Conservation (phyloP, 1,140 invertebrate genomes). For the Latrodectus geometricus region DNA sequence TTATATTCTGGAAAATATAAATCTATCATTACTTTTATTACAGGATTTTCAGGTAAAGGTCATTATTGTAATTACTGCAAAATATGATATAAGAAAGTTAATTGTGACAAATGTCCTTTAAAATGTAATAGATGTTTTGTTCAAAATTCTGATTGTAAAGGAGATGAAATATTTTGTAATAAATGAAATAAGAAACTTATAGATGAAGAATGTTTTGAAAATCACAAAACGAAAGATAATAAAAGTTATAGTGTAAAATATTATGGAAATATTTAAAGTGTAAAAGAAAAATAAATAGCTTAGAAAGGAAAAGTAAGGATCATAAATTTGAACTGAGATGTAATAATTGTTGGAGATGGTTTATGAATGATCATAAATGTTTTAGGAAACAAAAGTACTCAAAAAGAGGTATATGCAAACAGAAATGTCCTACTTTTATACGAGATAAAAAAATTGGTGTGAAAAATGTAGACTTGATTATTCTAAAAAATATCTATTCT, state of each 20-base stretch:
- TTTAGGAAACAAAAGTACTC: conserved; percentile 6
- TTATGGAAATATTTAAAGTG: conserved; percentile 12
- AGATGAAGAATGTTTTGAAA: conserved; percentile 1
- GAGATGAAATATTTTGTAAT: too few species aligned
- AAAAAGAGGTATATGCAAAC: background rate
- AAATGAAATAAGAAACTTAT: background rate
- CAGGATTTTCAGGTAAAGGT: too few species aligned
- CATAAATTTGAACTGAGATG: background rate
- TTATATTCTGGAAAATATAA: background rate
- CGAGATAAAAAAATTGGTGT: background rate
- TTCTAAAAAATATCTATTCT: too few species aligned
- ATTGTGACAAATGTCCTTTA: conserved; percentile 14
- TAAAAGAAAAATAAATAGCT: background rate
- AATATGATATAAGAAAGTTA: background rate
- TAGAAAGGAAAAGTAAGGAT: background rate
- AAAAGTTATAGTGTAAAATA: background rate
- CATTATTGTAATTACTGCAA: conserved; percentile 18
- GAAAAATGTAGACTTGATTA: conserved; percentile 5
- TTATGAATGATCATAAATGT: conserved; percentile 8
- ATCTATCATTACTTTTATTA: conserved; percentile 9
- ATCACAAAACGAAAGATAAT: background rate
- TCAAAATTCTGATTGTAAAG: too few species aligned
- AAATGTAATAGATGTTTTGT: too few species aligned
- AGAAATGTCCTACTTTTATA: background rate
- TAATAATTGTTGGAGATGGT: background rate